Evolutionary conservation across 2,113 vertebrate species (phyloP), one percentile per base, ranked within the genome.

Genomic region (Panthera leo): DNA sequence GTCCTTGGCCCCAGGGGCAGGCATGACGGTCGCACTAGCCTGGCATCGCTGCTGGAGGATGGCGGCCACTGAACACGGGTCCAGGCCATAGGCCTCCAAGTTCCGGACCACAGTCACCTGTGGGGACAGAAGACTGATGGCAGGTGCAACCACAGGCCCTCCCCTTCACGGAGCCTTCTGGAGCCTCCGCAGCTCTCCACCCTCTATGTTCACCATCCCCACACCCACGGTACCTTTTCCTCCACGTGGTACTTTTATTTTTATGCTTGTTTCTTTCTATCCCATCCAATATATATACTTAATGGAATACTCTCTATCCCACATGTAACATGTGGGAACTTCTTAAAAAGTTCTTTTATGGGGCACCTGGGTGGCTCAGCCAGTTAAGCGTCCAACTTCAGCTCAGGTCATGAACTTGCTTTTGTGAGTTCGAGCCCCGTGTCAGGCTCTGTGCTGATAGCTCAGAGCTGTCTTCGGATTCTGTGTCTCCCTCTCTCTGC

Each of bases 71-170:
- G 94, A 96, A n/a, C 98, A 97, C 0, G 99, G 99, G 93, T 99
- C 99, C 42, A 99, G 97, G 42, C 99, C 99, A 29, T 99, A 99
- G 25, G 98, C 98, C 97, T 99, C 99, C 73, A 99, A 99, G 98
- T 99, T 99, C 98, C 99, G 99, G 96, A 99, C 98, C 51, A 99
- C 92, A 3, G 99, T 99, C 86, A 99, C 99, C 99, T 99, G 83
- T 7, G 70, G 12, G 95, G 25, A 97, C 53, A 87, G 63, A 15
- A 68, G 34, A 76, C 19, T 13, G 84, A 70, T 1, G 39, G 75
- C 51, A 45, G 70, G 55, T 36, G 31, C n/a, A 23, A 42, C 0
- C 25, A 29, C 1, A 10, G 1, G 19, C 23, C n/a, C 55, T 45
- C 21, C 36, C 23, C 45, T 15, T 5, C 45, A 36, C 39, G 39